Conservation (phyloP, 2,797 vertebrate species). For the Myripristis murdjan region DNA sequence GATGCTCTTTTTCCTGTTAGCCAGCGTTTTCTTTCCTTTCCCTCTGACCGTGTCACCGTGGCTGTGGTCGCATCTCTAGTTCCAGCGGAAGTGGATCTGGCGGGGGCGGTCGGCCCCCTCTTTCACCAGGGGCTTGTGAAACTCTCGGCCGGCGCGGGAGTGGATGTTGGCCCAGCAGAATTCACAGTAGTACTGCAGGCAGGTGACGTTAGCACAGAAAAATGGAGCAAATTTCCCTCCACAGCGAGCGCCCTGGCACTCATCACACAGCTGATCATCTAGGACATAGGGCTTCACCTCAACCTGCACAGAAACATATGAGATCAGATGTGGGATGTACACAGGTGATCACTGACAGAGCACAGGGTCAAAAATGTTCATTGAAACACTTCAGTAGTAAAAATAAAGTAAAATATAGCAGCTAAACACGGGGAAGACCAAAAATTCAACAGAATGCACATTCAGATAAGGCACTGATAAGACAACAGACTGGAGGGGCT, state of each 20-base stretch:
- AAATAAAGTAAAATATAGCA: not conserved
- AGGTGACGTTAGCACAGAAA: constrained; percentile 99
- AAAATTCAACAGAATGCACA: not conserved
- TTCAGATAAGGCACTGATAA: not conserved
- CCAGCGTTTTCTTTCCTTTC: constrained; percentile 83
- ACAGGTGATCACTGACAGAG: not conserved
- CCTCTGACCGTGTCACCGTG: constrained; percentile 74
- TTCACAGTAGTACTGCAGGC: constrained; percentile 99
- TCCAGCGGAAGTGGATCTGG: constrained; percentile 99
- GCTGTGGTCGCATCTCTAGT: constrained; percentile 85
- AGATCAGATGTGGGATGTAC: not conserved
- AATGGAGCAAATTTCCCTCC: constrained; percentile 98
- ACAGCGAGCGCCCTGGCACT: constrained; percentile 97
- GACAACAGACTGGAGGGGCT: not conserved
- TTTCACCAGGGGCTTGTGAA: constrained; percentile 99
- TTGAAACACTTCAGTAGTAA: not conserved
- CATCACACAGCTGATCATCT: constrained; percentile 98
- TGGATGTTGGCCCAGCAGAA: constrained; percentile 99
- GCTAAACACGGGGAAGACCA: too few species aligned
- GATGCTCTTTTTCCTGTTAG: constrained; percentile 89
- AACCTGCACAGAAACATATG: constrained; percentile 84
- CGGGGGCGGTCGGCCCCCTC: constrained; percentile 98
- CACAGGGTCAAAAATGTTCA: not conserved
- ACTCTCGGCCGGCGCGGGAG: constrained; percentile 98
- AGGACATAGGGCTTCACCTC: constrained; percentile 99